A percentile compares a stretch with the other conserved stretches of the same genome.
These are phyloP conservation scores for Drosophila tropicalis DNA, from an alignment of 1,140 invertebrate species.

Conservation along the genomic window DNA sequence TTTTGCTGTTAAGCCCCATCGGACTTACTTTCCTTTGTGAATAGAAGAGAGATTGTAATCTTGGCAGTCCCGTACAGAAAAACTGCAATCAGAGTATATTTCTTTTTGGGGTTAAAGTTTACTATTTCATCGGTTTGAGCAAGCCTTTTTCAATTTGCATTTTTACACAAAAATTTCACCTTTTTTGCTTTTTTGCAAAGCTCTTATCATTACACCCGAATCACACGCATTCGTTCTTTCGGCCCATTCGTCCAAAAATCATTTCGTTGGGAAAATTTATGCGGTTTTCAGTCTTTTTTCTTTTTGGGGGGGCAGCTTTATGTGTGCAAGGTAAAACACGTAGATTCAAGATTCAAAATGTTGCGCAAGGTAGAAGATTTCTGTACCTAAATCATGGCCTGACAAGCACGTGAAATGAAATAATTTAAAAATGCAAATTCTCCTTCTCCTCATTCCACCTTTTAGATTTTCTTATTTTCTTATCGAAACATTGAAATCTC, in stretches of 20 bases:
- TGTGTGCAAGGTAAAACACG: conserved; percentile 24
- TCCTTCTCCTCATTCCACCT: conserved; percentile 4
- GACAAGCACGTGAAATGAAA: conserved; percentile 63
- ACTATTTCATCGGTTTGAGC: conserved; percentile 40
- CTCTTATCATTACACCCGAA: conserved; percentile 50
- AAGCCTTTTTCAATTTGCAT: conserved; percentile 54
- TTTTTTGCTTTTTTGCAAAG: conserved; percentile 1
- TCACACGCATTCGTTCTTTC: conserved; percentile 45
- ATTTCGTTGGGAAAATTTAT: conserved; percentile 51
- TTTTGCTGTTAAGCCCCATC: conserved; percentile 1
- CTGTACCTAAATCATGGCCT: conserved; percentile 55
- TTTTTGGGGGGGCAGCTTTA: conserved; percentile 21
- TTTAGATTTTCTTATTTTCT: conserved; percentile 13
- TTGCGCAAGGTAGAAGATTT: conserved; percentile 8
- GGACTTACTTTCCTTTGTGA: conserved; percentile 14
- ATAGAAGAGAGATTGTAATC: conserved; percentile 22
- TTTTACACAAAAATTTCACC: conserved; percentile 38
- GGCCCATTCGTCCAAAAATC: conserved; percentile 36
- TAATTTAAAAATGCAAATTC: conserved; percentile 62
- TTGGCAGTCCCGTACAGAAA: conserved; percentile 14
- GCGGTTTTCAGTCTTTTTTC: conserved; percentile 27
- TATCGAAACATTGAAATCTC: conserved; percentile 16
- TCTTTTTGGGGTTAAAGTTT: conserved; percentile 27
- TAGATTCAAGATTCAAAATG: conserved; percentile 27
- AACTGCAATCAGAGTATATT: conserved; percentile 18